Evolutionary conservation across 2,113 vertebrate genomes (phyloP).

Genomic region (Saguinus imperator): DNA sequence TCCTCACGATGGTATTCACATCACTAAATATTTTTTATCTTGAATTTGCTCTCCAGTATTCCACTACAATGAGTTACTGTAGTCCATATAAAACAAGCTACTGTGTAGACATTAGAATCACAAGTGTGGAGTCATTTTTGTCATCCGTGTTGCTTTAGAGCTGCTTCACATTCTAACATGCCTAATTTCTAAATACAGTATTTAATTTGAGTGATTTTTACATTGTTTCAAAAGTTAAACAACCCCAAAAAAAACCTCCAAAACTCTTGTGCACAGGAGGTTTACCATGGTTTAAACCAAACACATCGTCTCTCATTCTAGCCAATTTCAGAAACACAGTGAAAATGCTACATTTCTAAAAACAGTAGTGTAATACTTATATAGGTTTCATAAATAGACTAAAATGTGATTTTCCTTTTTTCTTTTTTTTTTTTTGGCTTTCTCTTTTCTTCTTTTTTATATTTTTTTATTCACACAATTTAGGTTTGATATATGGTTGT

Average conservation of each 20-base stretch:
- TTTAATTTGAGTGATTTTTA: not conserved
- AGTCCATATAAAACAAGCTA: not conserved
- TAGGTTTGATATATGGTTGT: not conserved
- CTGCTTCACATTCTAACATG: not conserved
- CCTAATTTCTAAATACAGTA: not conserved
- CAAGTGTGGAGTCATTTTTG: not conserved
- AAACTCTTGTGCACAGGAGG: not conserved
- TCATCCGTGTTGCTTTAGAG: not conserved
- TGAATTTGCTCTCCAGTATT: not conserved
- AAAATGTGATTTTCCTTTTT: not conserved
- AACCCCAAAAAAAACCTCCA: not conserved
- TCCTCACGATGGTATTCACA: not conserved
- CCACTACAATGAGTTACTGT: not conserved
- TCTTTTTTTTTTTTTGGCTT: not conserved
- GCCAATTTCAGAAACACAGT: not conserved
- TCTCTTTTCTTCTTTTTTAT: not conserved
- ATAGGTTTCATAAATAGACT: not conserved
- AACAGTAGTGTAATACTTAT: not conserved
- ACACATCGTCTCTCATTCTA: not conserved
- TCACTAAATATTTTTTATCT: not conserved
- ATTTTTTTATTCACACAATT: constrained; percentile 27
- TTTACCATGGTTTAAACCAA: not conserved
- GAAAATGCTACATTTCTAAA: not conserved
- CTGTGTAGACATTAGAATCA: too few species aligned
- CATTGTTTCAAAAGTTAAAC: not conserved